A percentile compares a stretch with the other conserved stretches of the same genome.
phyloP scores from a whole-genome alignment of 2,113 vertebrate species.

The Pachycephala philippinensis region DNA sequence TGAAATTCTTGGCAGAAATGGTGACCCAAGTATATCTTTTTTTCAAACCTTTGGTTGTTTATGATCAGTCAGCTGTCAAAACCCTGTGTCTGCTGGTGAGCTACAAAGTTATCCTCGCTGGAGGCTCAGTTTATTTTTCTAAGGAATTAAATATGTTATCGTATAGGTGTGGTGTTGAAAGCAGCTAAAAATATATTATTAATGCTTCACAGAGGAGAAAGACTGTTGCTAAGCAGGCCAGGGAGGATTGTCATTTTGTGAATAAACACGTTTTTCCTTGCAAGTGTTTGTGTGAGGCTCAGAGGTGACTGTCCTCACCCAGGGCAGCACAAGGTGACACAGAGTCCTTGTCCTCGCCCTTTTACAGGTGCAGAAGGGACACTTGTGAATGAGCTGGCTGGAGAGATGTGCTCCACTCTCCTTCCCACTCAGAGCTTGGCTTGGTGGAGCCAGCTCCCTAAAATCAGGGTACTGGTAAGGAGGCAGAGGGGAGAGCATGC shows the following conservation, averaged over 20 bases:
- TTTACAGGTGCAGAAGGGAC: not conserved
- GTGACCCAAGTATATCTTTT: not conserved
- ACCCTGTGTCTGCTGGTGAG: not conserved
- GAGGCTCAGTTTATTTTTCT: not conserved
- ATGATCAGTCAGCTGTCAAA: conserved; percentile 4
- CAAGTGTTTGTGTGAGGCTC: not conserved
- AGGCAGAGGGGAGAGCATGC: not conserved
- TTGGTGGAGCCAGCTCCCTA: not conserved
- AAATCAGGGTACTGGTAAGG: fast-evolving
- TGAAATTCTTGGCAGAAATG: not conserved
- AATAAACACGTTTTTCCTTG: not conserved
- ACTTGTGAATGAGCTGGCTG: not conserved
- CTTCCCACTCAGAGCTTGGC: not conserved
- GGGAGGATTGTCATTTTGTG: not conserved
- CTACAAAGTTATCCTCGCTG: not conserved
- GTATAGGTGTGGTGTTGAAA: not conserved
- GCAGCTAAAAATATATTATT: not conserved
- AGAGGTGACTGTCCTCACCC: not conserved
- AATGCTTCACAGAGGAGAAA: not conserved
- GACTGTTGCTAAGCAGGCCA: not conserved
- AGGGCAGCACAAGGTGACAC: not conserved
- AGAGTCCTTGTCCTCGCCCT: not conserved
- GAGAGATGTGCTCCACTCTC: not conserved
- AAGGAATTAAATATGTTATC: not conserved
- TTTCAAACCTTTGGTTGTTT: not conserved